Evolutionary conservation across 1,140 invertebrate species (phyloP).

Genomic region (Centruroides vittatus): DNA sequence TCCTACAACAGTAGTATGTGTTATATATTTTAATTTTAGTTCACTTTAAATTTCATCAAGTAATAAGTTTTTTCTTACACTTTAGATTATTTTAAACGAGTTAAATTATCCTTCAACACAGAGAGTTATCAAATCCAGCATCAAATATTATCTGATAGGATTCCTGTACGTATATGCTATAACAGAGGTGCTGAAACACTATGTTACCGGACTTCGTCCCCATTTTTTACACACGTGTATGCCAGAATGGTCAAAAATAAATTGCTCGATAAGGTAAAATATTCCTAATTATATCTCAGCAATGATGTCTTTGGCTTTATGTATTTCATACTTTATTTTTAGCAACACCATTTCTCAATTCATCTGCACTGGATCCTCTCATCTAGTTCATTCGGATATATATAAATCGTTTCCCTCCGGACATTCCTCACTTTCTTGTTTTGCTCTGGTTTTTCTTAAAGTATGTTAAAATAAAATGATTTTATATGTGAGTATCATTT

Average conservation of each 20-base stretch:
- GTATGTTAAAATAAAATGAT: slow-evolving; percentile 37
- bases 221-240: slow-evolving; percentile 13
- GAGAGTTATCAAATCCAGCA: too few relatives aligned
- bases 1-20: too few relatives aligned
- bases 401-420: slow-evolving; percentile 62
- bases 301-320: not conserved
- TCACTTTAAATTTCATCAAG: too few relatives aligned
- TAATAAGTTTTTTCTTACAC: too few relatives aligned
- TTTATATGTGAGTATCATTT: too few relatives aligned
- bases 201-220: slow-evolving; percentile 6
- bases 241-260: slow-evolving; percentile 11
- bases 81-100: too few relatives aligned
- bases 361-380: slow-evolving; percentile 35
- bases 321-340: slow-evolving; percentile 20
- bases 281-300: not conserved
- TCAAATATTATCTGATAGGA: too few relatives aligned
- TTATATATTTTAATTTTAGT: too few relatives aligned
- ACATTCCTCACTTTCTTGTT: slow-evolving; percentile 53
- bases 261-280: slow-evolving; percentile 11
- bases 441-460: slow-evolving; percentile 46
- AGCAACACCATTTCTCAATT: slow-evolving; percentile 37
- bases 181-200: too few relatives aligned
- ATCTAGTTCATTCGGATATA: slow-evolving; percentile 42
- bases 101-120: too few relatives aligned
- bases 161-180: too few relatives aligned